Evolutionary conservation across 1,140 invertebrate genomes (phyloP).

Genomic region (Aphaenogaster floridana): DNA sequence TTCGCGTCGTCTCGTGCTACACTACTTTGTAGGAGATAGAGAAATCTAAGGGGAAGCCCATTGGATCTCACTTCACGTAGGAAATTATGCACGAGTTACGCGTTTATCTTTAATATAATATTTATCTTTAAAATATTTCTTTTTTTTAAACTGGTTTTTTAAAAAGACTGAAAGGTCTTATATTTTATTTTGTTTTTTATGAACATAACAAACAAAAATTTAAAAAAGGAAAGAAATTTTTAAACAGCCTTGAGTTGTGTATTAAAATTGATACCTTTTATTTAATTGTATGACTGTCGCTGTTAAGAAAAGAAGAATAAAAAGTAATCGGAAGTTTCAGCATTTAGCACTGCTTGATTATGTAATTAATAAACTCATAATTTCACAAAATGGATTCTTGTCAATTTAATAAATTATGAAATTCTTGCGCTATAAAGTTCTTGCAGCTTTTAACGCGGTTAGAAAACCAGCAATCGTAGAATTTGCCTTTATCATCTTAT

Average conservation of each 20-base stretch:
- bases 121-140: no score
- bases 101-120: no score
- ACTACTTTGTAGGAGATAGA: not conserved
- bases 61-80: not conserved
- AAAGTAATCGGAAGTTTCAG: no score
- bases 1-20: conserved; percentile 45
- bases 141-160: not conserved
- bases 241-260: not conserved
- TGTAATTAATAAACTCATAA: no score
- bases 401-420: not conserved
- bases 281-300: no score
- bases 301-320: no score
- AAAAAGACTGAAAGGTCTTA: not conserved
- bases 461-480: not conserved
- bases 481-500: not conserved
- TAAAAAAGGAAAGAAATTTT: not conserved
- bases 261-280: not conserved
- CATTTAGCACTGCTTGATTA: no score
- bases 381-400: not conserved
- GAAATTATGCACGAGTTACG: not conserved
- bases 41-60: not conserved
- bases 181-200: conserved; percentile 6
- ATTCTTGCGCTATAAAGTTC: not conserved
- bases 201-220: not conserved
- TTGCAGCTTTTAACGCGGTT: not conserved